Conservation (phyloP, 2,113 vertebrate species). For the Phylloscopus trochiloides region DNA sequence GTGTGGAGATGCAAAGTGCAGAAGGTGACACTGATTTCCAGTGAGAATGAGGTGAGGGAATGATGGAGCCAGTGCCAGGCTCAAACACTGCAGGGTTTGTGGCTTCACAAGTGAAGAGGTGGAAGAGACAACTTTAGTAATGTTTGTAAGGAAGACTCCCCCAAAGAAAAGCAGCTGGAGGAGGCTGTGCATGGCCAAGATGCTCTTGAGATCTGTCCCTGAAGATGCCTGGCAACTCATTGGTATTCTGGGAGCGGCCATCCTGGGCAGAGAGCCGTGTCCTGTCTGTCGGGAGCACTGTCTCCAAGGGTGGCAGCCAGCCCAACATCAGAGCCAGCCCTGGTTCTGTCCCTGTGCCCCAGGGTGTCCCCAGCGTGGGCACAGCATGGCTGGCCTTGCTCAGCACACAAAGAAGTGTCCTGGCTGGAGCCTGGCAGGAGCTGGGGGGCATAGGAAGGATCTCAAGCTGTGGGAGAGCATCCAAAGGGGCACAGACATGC, state of each 20-base stretch:
- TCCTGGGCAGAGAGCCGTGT: neutral
- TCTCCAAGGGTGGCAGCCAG: neutral
- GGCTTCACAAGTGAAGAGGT: neutral
- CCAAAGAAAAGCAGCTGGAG: neutral
- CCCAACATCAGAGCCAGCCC: neutral
- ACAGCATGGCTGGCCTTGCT: neutral
- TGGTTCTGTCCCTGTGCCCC: neutral
- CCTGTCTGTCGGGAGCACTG: fast-evolving
- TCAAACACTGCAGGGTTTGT: neutral
- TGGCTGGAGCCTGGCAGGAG: neutral
- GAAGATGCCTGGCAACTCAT: neutral
- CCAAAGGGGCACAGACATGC: neutral
- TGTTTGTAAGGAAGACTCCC: neutral
- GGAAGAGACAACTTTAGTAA: neutral
- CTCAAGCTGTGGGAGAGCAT: neutral
- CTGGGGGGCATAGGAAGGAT: neutral
- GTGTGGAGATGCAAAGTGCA: neutral
- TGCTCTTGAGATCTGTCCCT: neutral
- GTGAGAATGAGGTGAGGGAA: neutral
- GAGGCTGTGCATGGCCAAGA: neutral
- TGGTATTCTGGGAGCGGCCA: neutral
- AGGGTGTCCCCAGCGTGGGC: neutral
- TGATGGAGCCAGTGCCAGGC: neutral
- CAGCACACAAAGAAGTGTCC: neutral
- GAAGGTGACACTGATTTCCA: neutral